Evolutionary conservation across 2,797 vertebrate genomes (phyloP), one percentile per base, ranked within the genome.

Genomic region (Pygocentrus nattereri): DNA sequence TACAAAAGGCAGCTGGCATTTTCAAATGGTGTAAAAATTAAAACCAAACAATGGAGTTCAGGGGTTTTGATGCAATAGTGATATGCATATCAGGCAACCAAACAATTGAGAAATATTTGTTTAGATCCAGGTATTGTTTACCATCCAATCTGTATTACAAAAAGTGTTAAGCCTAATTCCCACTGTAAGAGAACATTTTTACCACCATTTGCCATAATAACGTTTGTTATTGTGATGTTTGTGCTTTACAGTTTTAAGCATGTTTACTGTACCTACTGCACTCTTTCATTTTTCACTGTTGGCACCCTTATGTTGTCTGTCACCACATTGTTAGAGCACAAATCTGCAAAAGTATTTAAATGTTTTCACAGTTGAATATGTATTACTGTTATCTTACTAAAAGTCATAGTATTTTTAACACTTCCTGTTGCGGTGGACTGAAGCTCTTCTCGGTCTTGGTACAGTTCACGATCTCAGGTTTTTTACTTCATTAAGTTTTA

Each of bases 401-500:
- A 81, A 68, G 41, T 52, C 8, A 25, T 47, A 70, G 50, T n/a
- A 23, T 83, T 49, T 81, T 70, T 76, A 50, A 59, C 64, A 61
- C 19, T 62, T 72, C 44, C 10, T 80, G 67, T 82, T 65, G 49
- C 8, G 30, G 23, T 79, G 56, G 25, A 30, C 19, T 34, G 54
- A 78, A 73, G 34, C 75, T 13, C 23, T 75, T 50, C 41, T 64
- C 38, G 80, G 74, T 78, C 49, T 59, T 67, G 6, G 75, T 79
- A 59, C 58, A 71, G 61, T 76, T 72, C 30, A 64, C 65, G 84
- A 83, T 80, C 73, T 83, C 80, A 82, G 81, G 81, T 87, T 44
- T 78, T 79, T 84, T 82, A 77, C 34, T 77, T 80, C 81, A 79
- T 87, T 82, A 84, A 80, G 34, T 68, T 84, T 85, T 72, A 78